Evolutionary conservation across 2,888 invertebrate species (phyloP).

Genomic region (Dexiosoma caninum): DNA sequence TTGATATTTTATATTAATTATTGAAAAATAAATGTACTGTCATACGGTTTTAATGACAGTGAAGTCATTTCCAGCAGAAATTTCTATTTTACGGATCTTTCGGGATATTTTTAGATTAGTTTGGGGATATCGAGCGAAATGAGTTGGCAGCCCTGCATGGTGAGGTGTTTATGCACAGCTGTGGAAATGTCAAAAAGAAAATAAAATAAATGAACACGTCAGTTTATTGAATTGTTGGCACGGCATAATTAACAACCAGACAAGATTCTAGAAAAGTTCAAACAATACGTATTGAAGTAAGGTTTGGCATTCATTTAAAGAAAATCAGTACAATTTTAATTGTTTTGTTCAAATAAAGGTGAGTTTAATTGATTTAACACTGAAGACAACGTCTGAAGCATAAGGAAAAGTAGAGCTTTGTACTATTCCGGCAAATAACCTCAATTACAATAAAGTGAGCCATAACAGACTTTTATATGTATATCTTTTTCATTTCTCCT

Average conservation of each 20-base stretch:
- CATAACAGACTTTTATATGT: too few species aligned
- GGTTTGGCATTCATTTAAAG: background rate
- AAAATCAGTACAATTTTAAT: background rate
- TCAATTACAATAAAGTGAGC: constrained; percentile 13
- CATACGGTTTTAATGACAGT: too few species aligned
- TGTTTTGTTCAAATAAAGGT: constrained; percentile 1
- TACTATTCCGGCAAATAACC: constrained; percentile 39
- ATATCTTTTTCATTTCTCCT: background rate
- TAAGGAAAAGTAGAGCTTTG: constrained; percentile 45
- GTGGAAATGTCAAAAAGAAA: constrained; percentile 42
- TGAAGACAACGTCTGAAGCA: background rate
- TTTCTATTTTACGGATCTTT: too few species aligned
- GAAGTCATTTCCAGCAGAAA: too few species aligned
- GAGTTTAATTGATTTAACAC: constrained; percentile 27
- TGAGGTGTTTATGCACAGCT: constrained; percentile 10
- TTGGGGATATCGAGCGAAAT: too few species aligned
- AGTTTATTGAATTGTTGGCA: constrained; percentile 61
- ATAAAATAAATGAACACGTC: constrained; percentile 64
- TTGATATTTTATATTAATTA: too few species aligned
- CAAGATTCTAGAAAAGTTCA: constrained; percentile 16
- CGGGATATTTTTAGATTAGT: too few species aligned
- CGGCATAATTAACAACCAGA: constrained; percentile 3
- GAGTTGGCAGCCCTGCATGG: background rate
- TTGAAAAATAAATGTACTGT: too few species aligned
- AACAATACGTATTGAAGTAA: background rate